Evolutionary conservation across 2,113 vertebrate genomes (phyloP), one percentile per base, ranked within the genome.

Genomic region (Oncorhynchus mykiss): DNA sequence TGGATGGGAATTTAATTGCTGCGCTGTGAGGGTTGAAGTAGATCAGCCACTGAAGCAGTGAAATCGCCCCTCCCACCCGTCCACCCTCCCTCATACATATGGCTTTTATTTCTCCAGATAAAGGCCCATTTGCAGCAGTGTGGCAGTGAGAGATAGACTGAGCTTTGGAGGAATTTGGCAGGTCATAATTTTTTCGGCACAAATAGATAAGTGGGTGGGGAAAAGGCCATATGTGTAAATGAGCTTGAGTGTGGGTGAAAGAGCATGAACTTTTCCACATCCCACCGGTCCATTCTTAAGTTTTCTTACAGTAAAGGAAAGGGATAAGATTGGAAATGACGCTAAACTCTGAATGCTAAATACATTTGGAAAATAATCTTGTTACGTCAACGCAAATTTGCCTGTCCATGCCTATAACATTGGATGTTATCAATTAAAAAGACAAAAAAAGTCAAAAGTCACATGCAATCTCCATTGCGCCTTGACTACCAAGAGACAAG

Each of bases 1-100:
- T 86, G 87, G 84, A 88, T 87, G 70, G 84, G 85, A 86, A 90
- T 92, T 91, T 79, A 89, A 83, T 91, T 78, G 82, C 82, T 71
- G 82, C 82, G 62, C 76, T 76, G 68, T 85, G 65, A 75, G 82
- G 91, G 80, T 91, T 90, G 84, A 82, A 91, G 60, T 85, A 87
- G 90, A 88, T 92, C 84, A 90, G 87, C 82, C 83, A 84, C 79
- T 88, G 87, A 89, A 87, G 86, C 79, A 13, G 77, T 68, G 13
- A 81, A 89, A 85, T 83, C 59, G 49, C 34, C 72, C 75, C 51
- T 73, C 69, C n/a, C 54, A 78, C 71, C 59, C 78, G 22, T 57
- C 70, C 22, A 22, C 78, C 20, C 34, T 70, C 70, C 22, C 65
- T 16, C 48, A 62, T 2, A 70, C 71, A 79, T 84, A 75, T 76